Evolutionary conservation across 2,888 invertebrate species (phyloP), one percentile per base, ranked within the genome.

Genomic region (Oligia fasciuncula): DNA sequence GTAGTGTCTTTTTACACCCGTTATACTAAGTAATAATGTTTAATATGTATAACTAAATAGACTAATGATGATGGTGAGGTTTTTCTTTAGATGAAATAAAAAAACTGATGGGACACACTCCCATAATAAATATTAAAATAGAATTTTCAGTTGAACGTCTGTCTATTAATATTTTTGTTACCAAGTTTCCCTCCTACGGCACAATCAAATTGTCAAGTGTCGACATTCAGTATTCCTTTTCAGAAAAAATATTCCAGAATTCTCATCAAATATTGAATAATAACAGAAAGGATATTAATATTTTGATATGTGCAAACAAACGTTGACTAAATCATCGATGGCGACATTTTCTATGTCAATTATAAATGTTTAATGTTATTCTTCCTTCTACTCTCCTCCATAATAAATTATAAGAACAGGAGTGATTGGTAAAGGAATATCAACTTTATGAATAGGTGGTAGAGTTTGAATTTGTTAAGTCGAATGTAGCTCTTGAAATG

Each of bases 351-450:
- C 73, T 77, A 49, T 67, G 84, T 87, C 87, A 86, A 86, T 80
- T 88, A 86, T 87, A 74, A 83, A 88, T 88, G 73, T 88, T 88
- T 86, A 88, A 86, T 86, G 60, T 67, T 79, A 79, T 81, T 82
- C 60, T 76, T 13, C 46, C 46, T 70, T 77, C 67, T 54, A 51
- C n/a, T 72, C 54, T 71, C 78, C 73, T 79, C 78, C 66, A 71
- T 79, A 74, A 76, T 80, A 77, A 54, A 80, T 81, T 76, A 67
- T 63, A n/a, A 63, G 68, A 80, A 73, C n/a, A 63, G 13, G 57
- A 40, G 1, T 19, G 35, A 17, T 9, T 14, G 60, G 23, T 17
- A 29, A 65, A 17, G 4, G 6, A 85, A 70, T 65, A 81, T 75
- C 11, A 8, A 51, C 35, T 70, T 63, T 79, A 54, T 14, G 2